Conservation (phyloP, 2,797 vertebrate species). For the Mastacembelus armatus region DNA sequence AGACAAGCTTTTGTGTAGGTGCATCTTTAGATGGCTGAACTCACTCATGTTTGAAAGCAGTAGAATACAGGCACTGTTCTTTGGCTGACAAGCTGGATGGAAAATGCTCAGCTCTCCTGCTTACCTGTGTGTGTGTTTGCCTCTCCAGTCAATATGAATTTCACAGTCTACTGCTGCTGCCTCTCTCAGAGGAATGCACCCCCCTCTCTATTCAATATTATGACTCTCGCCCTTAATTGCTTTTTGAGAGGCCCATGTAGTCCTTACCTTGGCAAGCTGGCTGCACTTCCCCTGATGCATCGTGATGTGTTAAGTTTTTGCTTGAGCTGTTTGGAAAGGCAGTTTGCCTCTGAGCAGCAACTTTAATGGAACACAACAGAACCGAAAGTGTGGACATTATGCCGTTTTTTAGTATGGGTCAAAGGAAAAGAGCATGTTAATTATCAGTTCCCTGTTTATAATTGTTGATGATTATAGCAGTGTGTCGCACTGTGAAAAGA, state of each 20-base stretch:
- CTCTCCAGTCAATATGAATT: slow-evolving; percentile 80
- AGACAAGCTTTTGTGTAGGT: slow-evolving; percentile 35
- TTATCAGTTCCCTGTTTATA: slow-evolving; percentile 29
- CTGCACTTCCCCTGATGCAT: slow-evolving; percentile 71
- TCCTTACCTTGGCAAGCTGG: slow-evolving; percentile 73
- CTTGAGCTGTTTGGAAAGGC: slow-evolving; percentile 49
- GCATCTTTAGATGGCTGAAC: slow-evolving; percentile 59
- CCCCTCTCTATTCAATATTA: slow-evolving; percentile 78
- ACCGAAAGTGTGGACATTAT: slow-evolving; percentile 28
- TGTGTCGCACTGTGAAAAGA: slow-evolving; percentile 29
- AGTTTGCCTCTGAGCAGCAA: slow-evolving; percentile 51
- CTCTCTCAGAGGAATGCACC: slow-evolving; percentile 74
- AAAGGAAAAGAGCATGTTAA: slow-evolving; percentile 35
- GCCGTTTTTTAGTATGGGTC: slow-evolving; percentile 18
- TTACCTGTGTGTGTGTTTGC: slow-evolving; percentile 81
- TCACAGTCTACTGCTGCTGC: slow-evolving; percentile 83
- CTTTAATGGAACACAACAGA: slow-evolving; percentile 40
- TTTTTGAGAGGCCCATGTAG: slow-evolving; percentile 80
- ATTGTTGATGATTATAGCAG: slow-evolving; percentile 43
- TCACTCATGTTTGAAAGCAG: slow-evolving; percentile 44
- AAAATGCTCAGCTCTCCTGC: slow-evolving; percentile 68
- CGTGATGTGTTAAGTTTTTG: slow-evolving; percentile 60
- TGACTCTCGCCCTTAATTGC: slow-evolving; percentile 82
- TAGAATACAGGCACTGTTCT: slow-evolving; percentile 41
- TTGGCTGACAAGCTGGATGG: slow-evolving; percentile 54